Evolutionary conservation across 2,113 vertebrate genomes (phyloP).

Genomic region (Orthochromis malagaraziensis): DNA sequence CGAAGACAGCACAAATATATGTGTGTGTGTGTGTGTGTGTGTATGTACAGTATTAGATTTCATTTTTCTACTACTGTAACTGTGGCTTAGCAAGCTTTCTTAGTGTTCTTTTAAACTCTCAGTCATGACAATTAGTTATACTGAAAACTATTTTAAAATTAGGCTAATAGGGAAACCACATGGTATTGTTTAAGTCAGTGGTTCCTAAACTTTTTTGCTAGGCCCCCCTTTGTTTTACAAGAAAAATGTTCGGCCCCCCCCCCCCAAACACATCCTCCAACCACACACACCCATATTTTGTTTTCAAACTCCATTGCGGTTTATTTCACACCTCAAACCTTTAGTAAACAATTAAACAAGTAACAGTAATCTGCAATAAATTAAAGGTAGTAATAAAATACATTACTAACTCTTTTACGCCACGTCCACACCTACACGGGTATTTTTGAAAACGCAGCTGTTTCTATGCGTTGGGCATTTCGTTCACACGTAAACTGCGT

Average conservation of each 20-base stretch:
- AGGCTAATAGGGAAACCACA: background rate
- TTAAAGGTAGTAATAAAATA: no score
- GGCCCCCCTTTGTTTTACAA: background rate
- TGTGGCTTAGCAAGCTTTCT: background rate
- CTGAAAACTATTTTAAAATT: background rate
- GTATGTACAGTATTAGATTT: background rate
- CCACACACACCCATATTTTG: no score
- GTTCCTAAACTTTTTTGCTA: background rate
- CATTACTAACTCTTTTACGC: no score
- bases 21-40: background rate
- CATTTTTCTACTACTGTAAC: background rate
- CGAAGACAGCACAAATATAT: rapidly evolving
- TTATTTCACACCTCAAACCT: no score
- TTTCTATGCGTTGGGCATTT: no score
- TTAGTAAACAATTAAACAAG: no score
- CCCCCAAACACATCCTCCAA: no score
- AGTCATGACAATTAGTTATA: background rate
- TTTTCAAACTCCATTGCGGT: no score
- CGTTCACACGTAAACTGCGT: no score
- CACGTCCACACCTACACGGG: no score
- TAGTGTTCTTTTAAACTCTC: background rate
- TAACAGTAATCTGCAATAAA: no score
- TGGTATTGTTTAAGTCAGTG: background rate
- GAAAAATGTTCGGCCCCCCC: background rate
- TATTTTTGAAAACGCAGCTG: no score